Base-by-base conservation (phyloP, 2,888 invertebrate species). In the Melinaea marsaeus region DNA sequence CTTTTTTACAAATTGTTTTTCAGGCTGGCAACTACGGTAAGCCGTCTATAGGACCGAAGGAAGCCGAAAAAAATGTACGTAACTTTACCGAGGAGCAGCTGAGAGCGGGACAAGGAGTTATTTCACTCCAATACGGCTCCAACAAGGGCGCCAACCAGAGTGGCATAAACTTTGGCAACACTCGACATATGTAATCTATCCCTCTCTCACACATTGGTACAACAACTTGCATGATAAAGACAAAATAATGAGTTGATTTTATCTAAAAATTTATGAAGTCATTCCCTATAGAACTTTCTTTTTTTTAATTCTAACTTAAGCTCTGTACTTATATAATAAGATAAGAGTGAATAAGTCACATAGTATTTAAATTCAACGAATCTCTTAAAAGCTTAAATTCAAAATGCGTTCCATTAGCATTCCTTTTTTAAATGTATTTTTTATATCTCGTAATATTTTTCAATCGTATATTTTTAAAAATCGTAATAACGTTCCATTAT, bases 121-220 rank as follows among this genome's bases (percentile, higher is more conserved):
- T 98, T 83, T 96, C 97, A 61, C 93, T 98, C 63, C 99, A 99
- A 84, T 98, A 98, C 86, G 99, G 99, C 65, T 97, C 97, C 78
- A 99, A 99, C 93, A 99, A 99, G 89, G 99, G 99, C 37, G 99
- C 99, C 75, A 98, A 92, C 81, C 98, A 98, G 86, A 96, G 97
- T 71, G 99, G 99, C 64, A 97, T 98, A 84, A 99, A 96, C 87
- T 97, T 99, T 78, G 99, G 99, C 74, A 98, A 98, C 91, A 98
- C 98, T 77, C 93, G 98, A 87, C 98, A 99, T 91, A 98, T 98
- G 97, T 98, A 95, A 13, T 55, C 34, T 61, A 55, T 64, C 67
- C 51, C 61, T 62, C 65, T 62, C 67, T 60, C 48, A 45, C 42
- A 63, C 35, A 61, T 57, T 56, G 61, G 67, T 59, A 34, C 42